These are phyloP conservation scores for Rhea americana DNA, from an alignment of 2,113 vertebrate species.

Conservation along the genomic window DNA sequence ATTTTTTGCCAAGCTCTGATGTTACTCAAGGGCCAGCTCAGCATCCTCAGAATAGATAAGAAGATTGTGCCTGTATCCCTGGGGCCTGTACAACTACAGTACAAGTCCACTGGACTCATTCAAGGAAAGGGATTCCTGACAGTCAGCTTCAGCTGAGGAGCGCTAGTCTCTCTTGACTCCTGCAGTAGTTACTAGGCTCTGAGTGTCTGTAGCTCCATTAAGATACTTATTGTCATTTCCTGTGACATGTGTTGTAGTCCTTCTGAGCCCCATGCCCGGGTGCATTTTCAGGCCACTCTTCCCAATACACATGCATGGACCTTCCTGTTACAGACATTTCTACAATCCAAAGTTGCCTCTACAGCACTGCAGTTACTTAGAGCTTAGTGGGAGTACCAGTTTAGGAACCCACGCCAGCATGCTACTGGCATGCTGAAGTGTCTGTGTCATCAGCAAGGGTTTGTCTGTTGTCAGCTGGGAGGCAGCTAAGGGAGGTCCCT, in stretches of 20 bases:
- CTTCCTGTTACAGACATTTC: background rate
- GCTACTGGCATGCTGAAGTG: rapidly evolving
- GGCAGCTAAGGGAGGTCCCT: background rate
- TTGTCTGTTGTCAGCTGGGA: background rate
- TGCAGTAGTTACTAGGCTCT: background rate
- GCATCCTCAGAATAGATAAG: background rate
- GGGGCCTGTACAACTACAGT: background rate
- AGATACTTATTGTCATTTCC: background rate
- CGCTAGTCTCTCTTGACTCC: background rate
- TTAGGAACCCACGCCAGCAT: background rate
- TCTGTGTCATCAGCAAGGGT: too few species aligned
- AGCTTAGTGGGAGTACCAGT: background rate
- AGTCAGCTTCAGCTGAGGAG: background rate
- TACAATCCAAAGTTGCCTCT: background rate
- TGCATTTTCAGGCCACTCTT: background rate
- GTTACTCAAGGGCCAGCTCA: background rate
- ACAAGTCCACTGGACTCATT: background rate
- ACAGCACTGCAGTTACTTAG: background rate
- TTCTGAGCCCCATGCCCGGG: background rate
- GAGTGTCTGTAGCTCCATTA: background rate
- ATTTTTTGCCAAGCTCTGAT: background rate
- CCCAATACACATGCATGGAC: too few species aligned
- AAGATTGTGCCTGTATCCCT: background rate
- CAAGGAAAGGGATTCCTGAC: background rate
- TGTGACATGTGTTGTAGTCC: background rate